Percentiles rank a stretch among this genome's conserved stretches.
These are phyloP conservation scores for Cotesia glomerata DNA, from an alignment of 1,140 invertebrate genomes.

Conservation along the genomic window DNA sequence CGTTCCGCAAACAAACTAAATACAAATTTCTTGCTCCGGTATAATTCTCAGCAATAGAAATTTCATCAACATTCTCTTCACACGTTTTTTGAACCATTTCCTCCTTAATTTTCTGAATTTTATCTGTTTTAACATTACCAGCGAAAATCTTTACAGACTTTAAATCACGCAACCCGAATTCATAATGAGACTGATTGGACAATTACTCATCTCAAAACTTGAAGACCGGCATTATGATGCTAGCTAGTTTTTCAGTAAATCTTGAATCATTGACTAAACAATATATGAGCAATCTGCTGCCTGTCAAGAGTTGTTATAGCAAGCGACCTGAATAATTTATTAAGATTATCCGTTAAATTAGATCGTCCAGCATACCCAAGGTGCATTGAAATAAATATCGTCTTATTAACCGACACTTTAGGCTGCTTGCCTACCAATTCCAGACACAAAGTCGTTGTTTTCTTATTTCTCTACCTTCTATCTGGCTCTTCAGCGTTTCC, in stretches of 20 bases:
- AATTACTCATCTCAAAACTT: slow-evolving; percentile 98
- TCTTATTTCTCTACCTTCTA: slow-evolving; percentile 78
- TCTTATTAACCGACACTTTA: slow-evolving; percentile 97
- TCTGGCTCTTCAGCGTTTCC: slow-evolving; percentile 89
- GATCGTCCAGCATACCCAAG: slow-evolving; percentile 98
- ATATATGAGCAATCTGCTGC: slow-evolving; percentile 98
- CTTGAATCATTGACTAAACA: slow-evolving; percentile 99
- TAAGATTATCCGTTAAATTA: slow-evolving; percentile 98
- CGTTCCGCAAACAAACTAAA: slow-evolving; percentile 99
- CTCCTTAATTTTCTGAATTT: slow-evolving; percentile 94
- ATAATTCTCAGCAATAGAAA: slow-evolving; percentile 92
- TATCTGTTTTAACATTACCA: slow-evolving; percentile 94
- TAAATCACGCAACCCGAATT: slow-evolving; percentile 93
- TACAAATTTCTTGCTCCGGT: slow-evolving; percentile 97
- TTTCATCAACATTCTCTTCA: slow-evolving; percentile 85
- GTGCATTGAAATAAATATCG: slow-evolving; percentile 99
- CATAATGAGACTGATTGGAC: slow-evolving; percentile 98
- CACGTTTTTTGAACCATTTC: slow-evolving; percentile 78
- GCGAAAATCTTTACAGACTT: slow-evolving; percentile 94
- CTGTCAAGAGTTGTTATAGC: slow-evolving; percentile 99
- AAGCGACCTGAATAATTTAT: slow-evolving; percentile 96
- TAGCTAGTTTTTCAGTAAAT: slow-evolving; percentile 95
- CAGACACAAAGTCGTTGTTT: slow-evolving; percentile 70
- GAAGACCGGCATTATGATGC: slow-evolving; percentile 99
- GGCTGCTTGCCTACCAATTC: slow-evolving; percentile 98